Evolutionary conservation across 2,888 invertebrate species (phyloP).

Genomic region (Thereva unica): DNA sequence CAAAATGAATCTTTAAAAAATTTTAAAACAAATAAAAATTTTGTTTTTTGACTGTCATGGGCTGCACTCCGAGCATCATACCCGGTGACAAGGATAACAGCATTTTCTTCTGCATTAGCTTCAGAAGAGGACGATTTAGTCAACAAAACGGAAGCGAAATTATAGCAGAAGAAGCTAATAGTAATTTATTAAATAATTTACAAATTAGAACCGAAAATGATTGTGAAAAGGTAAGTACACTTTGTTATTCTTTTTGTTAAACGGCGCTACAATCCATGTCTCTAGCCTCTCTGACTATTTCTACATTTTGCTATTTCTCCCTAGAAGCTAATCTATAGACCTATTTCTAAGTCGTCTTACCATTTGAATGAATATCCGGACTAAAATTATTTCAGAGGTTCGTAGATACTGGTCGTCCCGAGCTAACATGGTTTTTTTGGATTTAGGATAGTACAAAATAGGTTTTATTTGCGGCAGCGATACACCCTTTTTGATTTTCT

Average conservation of each 20-base stretch:
- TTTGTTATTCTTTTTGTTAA: not conserved
- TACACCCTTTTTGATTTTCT: too few species aligned
- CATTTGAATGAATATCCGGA: too few species aligned
- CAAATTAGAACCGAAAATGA: slow-evolving; percentile 54
- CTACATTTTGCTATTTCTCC: too few species aligned
- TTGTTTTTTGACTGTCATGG: slow-evolving; percentile 42
- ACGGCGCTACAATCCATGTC: not conserved
- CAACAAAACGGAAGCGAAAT: slow-evolving; percentile 49
- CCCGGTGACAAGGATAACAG: slow-evolving; percentile 53
- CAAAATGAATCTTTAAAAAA: too few species aligned
- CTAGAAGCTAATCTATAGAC: too few species aligned
- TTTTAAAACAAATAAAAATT: not conserved
- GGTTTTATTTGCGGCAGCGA: too few species aligned
- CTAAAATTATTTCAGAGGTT: too few species aligned
- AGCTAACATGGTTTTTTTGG: too few species aligned
- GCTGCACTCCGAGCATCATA: slow-evolving; percentile 47
- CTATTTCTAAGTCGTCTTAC: too few species aligned
- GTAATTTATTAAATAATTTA: slow-evolving; percentile 52
- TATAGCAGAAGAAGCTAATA: slow-evolving; percentile 46
- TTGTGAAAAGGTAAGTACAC: slow-evolving; percentile 53
- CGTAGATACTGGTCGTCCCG: too few species aligned
- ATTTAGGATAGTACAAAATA: too few species aligned
- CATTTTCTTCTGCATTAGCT: slow-evolving; percentile 54
- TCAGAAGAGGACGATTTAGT: slow-evolving; percentile 50
- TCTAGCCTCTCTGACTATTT: not conserved